phyloP scores from a whole-genome alignment of 2,888 invertebrate species.

The Ferrisia virgata region DNA sequence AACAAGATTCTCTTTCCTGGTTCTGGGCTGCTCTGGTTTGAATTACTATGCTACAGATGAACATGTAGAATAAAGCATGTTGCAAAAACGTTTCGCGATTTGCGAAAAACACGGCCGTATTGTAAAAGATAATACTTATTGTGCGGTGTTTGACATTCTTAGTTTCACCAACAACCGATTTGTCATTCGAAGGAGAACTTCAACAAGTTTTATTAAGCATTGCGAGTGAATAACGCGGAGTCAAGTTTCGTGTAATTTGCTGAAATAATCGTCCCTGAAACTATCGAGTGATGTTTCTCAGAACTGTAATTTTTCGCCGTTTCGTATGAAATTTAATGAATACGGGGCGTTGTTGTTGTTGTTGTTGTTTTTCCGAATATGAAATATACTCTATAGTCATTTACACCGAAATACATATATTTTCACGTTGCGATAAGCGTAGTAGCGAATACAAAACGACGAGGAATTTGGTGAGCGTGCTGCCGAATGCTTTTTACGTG shows the following conservation, averaged over 20 bases:
- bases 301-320: neutral
- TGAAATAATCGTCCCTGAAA: neutral
- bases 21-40: neutral
- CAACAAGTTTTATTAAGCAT: conserved; percentile 15
- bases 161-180: neutral
- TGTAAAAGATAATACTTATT: neutral
- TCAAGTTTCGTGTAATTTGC: neutral
- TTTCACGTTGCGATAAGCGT: no score
- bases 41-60: neutral
- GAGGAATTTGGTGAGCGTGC: no score
- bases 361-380: neutral
- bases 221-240: neutral
- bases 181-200: neutral
- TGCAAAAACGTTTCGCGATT: neutral
- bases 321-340: neutral
- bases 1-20: neutral
- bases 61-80: neutral
- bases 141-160: neutral
- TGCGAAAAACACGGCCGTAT: neutral
- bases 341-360: no score
- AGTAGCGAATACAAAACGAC: no score
- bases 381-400: no score
- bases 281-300: neutral
- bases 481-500: no score
- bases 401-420: no score